Conservation (phyloP, 2,113 vertebrate species). For the Rhegmatorhina hoffmannsi region DNA sequence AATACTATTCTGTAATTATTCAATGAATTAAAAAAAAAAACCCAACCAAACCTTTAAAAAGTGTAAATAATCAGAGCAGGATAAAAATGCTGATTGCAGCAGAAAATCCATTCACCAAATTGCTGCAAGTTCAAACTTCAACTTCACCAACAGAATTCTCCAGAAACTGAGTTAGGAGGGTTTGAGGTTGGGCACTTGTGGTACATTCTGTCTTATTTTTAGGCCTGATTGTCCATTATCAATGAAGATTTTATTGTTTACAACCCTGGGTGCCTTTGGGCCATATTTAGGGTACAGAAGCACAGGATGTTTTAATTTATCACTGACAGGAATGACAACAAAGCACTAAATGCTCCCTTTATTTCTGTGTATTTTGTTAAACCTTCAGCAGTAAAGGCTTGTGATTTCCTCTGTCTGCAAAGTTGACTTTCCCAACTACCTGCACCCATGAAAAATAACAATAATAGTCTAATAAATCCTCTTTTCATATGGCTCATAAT, state of each 20-base stretch:
- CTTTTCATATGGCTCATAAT: not conserved
- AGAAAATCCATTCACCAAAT: not conserved
- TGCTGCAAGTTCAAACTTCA: not conserved
- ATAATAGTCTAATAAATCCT: not conserved
- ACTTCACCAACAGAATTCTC: not conserved
- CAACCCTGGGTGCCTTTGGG: not conserved
- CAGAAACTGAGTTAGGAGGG: not conserved
- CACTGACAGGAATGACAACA: not conserved
- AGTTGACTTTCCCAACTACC: not conserved
- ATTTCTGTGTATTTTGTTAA: not conserved
- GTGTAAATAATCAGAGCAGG: not conserved
- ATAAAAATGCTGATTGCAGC: not conserved
- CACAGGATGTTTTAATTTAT: not conserved
- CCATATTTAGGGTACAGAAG: not conserved
- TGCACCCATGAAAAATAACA: not conserved
- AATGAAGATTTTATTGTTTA: not conserved
- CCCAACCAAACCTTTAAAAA: not conserved
- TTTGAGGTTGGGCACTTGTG: conserved; percentile 21
- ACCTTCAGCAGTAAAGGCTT: not conserved
- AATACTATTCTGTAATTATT: not conserved
- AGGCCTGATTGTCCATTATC: not conserved
- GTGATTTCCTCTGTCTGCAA: not conserved
- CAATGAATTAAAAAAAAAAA: not conserved
- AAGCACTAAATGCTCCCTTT: rapidly evolving
- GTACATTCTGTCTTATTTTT: not conserved